Conservation (phyloP, 2,113 vertebrate species). For the Montifringilla adamsi region DNA sequence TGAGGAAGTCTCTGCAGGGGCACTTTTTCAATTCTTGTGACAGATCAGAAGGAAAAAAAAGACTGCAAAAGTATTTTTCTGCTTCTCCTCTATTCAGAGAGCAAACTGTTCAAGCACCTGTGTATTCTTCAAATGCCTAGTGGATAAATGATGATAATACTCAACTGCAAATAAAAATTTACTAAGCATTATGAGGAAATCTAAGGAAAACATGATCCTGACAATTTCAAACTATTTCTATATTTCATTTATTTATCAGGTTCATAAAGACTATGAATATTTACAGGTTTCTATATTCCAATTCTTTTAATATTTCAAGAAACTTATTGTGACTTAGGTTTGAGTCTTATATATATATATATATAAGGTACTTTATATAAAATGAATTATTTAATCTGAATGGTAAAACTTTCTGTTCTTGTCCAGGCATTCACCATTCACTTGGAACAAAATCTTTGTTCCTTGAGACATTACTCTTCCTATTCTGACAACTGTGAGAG, state of each 20-base stretch:
- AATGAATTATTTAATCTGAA: neutral
- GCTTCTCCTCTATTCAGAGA: neutral
- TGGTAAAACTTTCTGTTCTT: neutral
- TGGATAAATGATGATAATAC: neutral
- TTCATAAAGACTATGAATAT: neutral
- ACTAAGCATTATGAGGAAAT: neutral
- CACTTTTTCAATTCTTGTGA: neutral
- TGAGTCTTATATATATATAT: neutral
- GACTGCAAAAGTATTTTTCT: slow-evolving; percentile 15
- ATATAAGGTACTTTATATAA: neutral
- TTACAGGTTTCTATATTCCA: neutral
- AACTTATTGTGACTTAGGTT: neutral
- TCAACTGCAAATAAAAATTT: slow-evolving; percentile 19
- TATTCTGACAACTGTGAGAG: neutral
- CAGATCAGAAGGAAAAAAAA: slow-evolving; percentile 47
- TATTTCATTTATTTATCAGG: neutral
- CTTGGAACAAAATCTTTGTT: neutral
- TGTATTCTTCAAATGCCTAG: neutral
- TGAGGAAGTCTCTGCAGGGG: neutral
- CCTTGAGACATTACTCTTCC: neutral
- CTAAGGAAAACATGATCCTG: neutral
- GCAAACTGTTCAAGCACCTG: neutral
- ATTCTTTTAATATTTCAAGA: neutral
- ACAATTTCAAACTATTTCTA: neutral
- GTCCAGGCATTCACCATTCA: neutral